These are phyloP conservation scores for Meganola albula DNA, from an alignment of 2,888 invertebrate genomes.

Conservation along the genomic window DNA sequence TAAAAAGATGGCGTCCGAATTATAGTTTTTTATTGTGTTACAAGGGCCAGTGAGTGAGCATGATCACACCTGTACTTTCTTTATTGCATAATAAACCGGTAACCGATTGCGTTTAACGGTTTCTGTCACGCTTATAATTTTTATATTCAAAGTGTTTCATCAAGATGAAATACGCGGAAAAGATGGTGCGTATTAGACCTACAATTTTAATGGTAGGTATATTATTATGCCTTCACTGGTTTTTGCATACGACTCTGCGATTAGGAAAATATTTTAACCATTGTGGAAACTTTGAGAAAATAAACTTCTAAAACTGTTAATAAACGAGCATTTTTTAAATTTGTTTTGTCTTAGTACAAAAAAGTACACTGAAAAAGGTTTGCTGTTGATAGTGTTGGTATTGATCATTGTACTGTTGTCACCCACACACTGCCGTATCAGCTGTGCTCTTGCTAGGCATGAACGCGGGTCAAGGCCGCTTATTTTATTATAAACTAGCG, in stretches of 20 bases:
- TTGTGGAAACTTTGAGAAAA: too few species aligned
- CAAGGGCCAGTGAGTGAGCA: conserved; percentile 8
- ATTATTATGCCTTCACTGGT: conserved; percentile 10
- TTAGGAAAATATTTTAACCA: too few species aligned
- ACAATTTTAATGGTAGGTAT: conserved; percentile 22
- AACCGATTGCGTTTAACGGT: conserved; percentile 21
- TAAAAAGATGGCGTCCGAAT: too few species aligned
- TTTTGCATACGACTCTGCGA: too few species aligned
- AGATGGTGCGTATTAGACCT: conserved; percentile 17
- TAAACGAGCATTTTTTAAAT: neutral
- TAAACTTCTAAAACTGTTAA: too few species aligned
- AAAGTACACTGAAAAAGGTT: neutral
- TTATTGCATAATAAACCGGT: conserved; percentile 17
- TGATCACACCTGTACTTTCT: conserved; percentile 20
- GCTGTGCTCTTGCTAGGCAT: too few species aligned
- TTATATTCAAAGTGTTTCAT: conserved; percentile 20
- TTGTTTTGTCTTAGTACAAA: neutral
- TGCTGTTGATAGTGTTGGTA: too few species aligned
- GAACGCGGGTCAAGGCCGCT: too few species aligned
- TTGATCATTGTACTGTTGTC: too few species aligned
- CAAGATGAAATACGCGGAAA: conserved; percentile 28
- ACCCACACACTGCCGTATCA: too few species aligned
- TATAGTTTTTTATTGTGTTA: neutral
- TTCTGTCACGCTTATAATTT: conserved; percentile 18
- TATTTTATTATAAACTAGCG: too few species aligned